Evolutionary conservation across 2,113 vertebrate genomes (phyloP), one percentile per base, ranked within the genome.

Genomic region (Oncorhynchus kisutch): DNA sequence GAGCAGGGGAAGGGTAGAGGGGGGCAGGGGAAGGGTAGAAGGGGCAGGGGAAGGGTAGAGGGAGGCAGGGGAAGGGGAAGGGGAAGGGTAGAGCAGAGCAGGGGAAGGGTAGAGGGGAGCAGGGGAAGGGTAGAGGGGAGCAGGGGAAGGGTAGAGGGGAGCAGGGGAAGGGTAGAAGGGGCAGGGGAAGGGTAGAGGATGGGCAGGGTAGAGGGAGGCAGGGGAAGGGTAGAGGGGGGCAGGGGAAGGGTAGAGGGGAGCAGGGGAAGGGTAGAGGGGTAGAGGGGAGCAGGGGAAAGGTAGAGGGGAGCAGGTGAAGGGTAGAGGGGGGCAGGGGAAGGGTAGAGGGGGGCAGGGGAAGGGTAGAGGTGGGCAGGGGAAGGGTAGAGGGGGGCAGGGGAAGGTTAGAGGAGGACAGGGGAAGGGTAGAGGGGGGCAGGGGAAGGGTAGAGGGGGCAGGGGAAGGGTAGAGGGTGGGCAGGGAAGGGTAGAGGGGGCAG

Each of bases 301-400:
- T 29, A 29, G 29, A 80, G 82, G 70, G 77, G 82, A n/a, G 80
- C 81, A 60, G 3, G 22, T 66, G 81, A 78, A 69, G 14, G 4
- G 62, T 22, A 14, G 18, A n/a, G 25, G 25, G 25, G 25, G 25
- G 25, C 25, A 25, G 25, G 25, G 25, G 25, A 25, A 69, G 14
- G 5, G 64, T 22, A 16, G 20, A n/a, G 59, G 31, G 25, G 31
- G 27, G n/a, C 27, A 27, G 27, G 27, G 27, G 27, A 27, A 27
- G n/a, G n/a, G n/a, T n/a, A n/a, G n/a, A n/a, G n/a, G n/a, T n/a
- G 12, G 16, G 29, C 81, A 81, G 70, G 75, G 81, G 81, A 80
- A 80, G 75, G 80, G 57, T 71, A 66, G 88, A 82, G 88, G 66
- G 14, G 25, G 16, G n/a, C n/a, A n/a, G n/a, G n/a, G n/a, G n/a